Conservation (phyloP, 2,797 vertebrate species). For the Discoglossus pictus region DNA sequence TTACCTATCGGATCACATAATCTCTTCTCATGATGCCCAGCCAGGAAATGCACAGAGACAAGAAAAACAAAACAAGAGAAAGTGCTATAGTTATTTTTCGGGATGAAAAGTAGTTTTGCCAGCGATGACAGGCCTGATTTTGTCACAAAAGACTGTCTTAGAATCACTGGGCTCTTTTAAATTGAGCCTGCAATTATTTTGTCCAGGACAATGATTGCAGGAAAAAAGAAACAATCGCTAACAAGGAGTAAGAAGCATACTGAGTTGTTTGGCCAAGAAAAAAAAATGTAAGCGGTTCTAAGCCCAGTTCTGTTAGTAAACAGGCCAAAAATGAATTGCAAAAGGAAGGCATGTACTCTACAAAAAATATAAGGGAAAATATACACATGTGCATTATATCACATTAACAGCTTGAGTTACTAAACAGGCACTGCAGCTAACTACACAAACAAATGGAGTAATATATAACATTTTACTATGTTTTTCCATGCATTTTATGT, state of each 20-base stretch:
- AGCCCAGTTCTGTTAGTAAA: not conserved
- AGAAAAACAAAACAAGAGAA: not conserved
- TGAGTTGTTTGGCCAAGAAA: not conserved
- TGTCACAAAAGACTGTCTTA: slow-evolving; percentile 17
- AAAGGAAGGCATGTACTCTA: too few species aligned
- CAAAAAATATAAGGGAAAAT: too few species aligned
- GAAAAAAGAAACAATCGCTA: slow-evolving; percentile 9
- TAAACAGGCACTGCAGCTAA: too few species aligned
- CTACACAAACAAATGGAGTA: too few species aligned
- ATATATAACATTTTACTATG: too few species aligned
- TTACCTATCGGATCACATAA: slow-evolving; percentile 70
- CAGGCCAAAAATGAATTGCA: too few species aligned
- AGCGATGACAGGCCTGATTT: slow-evolving; percentile 47
- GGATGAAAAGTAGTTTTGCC: slow-evolving; percentile 24
- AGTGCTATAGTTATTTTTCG: slow-evolving; percentile 47
- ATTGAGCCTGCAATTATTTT: slow-evolving; percentile 20
- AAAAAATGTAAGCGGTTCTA: too few species aligned
- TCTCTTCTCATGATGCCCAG: slow-evolving; percentile 62
- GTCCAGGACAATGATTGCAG: not conserved
- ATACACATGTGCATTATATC: too few species aligned
- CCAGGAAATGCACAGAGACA: slow-evolving; percentile 57
- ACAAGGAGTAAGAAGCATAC: slow-evolving; percentile 1
- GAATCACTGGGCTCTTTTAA: not conserved
- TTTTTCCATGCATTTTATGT: too few species aligned
- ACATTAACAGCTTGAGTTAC: too few species aligned